Percentiles rank a stretch among this genome's conserved stretches.
Evolutionary conservation across 2,888 invertebrate genomes (phyloP).

Genomic region (Callosobruchus maculatus): DNA sequence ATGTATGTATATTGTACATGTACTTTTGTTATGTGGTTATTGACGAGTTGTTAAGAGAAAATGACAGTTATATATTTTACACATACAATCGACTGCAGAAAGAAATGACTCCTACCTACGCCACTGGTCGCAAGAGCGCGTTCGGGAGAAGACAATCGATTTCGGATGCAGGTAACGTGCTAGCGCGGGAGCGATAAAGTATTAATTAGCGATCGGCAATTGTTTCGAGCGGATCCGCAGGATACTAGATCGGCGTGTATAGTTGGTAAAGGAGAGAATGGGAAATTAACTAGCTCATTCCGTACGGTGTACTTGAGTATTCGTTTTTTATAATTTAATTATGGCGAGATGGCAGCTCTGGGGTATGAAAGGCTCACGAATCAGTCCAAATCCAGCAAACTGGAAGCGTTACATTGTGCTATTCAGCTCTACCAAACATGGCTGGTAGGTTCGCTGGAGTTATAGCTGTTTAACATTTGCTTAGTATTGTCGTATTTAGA

Average conservation of each 20-base stretch:
- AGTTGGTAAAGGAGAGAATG: not conserved
- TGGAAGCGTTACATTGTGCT: not conserved
- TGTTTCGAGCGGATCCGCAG: not conserved
- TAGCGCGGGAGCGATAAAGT: conserved; percentile 17
- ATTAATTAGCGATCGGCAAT: conserved; percentile 20
- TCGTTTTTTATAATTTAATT: not conserved
- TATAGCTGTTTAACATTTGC: no score
- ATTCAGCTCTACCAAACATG: not conserved
- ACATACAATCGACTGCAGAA: no score
- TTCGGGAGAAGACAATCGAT: conserved; percentile 2
- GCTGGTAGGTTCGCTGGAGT: not conserved
- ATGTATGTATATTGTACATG: no score
- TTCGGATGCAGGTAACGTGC: conserved; percentile 20
- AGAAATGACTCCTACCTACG: no score
- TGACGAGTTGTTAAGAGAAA: no score
- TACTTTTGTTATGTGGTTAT: no score
- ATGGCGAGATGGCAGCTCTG: not conserved
- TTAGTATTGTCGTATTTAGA: no score
- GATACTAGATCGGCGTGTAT: not conserved
- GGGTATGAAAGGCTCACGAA: not conserved
- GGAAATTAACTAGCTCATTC: not conserved
- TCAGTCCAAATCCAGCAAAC: not conserved
- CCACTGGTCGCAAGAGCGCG: no score
- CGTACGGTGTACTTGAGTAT: not conserved
- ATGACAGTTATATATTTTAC: no score